phyloP scores from a whole-genome alignment of 2,888 invertebrate genomes.

The Epinotia nisella region DNA sequence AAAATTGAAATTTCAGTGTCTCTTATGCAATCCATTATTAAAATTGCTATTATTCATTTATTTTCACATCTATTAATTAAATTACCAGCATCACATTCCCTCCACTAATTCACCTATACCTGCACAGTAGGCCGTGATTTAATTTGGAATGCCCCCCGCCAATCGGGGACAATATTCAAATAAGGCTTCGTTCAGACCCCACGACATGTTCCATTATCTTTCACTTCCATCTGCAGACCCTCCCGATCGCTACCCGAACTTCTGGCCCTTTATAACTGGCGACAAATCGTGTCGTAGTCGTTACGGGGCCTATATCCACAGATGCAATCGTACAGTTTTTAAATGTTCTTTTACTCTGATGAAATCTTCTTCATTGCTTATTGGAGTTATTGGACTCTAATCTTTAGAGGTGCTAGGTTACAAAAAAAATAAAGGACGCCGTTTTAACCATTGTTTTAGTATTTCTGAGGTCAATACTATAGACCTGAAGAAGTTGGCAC shows the following conservation, averaged over 20 bases:
- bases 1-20: too few species aligned
- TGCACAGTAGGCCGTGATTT: conserved; percentile 74
- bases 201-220: conserved; percentile 80
- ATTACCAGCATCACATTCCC: conserved; percentile 25
- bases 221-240: conserved; percentile 73
- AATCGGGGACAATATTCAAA: conserved; percentile 81
- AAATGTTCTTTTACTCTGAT: neutral
- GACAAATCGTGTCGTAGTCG: conserved; percentile 17
- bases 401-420: too few species aligned
- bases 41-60: conserved; percentile 12
- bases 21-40: neutral
- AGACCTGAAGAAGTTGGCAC: too few species aligned
- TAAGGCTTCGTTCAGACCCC: conserved; percentile 82
- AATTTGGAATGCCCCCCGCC: conserved; percentile 78
- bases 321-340: too few species aligned
- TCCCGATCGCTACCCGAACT: conserved; percentile 53
- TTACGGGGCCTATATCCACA: neutral
- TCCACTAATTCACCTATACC: conserved; percentile 53
- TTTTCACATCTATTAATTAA: conserved; percentile 34
- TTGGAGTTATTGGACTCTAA: neutral
- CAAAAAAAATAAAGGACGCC: too few species aligned
- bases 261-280: conserved; percentile 20
- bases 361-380: neutral
- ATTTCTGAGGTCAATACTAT: too few species aligned
- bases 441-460: too few species aligned